Evolutionary conservation across 53 echinoderm and acorn worm genomes (phyloP).

Genomic region (Zoroaster sp.): DNA sequence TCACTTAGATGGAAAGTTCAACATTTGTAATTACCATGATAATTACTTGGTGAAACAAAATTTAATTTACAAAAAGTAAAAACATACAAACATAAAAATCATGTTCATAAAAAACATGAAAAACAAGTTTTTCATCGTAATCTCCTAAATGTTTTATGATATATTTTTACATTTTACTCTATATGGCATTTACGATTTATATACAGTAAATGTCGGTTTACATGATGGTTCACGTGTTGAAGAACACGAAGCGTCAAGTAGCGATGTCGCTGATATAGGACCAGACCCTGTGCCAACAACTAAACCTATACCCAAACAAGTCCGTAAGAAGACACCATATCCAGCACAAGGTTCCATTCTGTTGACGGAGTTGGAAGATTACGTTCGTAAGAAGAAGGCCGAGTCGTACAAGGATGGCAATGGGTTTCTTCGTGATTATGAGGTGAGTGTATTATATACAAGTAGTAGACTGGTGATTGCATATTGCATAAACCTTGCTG

Average conservation of each 20-base stretch:
- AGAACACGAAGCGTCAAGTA: not conserved
- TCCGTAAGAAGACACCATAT: not conserved
- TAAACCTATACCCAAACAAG: not conserved
- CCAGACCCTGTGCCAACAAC: not conserved
- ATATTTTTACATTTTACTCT: too few species aligned
- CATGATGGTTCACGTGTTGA: not conserved
- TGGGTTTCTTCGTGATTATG: not conserved
- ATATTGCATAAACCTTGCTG: too few species aligned
- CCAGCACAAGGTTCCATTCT: not conserved
- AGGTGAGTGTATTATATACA: not conserved
- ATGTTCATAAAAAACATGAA: too few species aligned
- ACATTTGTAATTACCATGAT: too few species aligned
- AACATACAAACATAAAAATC: too few species aligned
- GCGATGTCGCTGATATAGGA: not conserved
- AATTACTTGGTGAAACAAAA: too few species aligned
- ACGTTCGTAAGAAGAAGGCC: not conserved
- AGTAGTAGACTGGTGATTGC: not conserved
- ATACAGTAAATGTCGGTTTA: not conserved
- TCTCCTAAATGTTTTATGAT: too few species aligned
- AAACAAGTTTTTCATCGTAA: too few species aligned
- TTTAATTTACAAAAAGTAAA: too few species aligned
- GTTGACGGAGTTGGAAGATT: not conserved
- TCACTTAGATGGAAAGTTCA: too few species aligned
- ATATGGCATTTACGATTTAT: not conserved
- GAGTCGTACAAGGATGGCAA: not conserved